phyloP scores from a whole-genome alignment of 2,797 vertebrate species.

The Microhierax caerulescens region DNA sequence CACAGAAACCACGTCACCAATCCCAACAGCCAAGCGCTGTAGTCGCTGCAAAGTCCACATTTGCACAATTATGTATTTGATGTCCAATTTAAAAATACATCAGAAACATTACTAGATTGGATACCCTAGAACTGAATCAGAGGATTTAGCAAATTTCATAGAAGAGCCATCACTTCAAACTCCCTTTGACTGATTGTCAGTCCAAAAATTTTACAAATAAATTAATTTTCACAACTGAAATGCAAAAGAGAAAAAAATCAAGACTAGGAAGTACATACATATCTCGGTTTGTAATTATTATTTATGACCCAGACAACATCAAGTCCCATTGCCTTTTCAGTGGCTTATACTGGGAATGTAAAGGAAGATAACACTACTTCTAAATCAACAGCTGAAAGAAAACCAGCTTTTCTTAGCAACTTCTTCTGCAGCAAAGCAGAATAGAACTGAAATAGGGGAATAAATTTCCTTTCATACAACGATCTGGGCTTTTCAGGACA shows the following conservation, averaged over 20 bases:
- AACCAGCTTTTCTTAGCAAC: not conserved
- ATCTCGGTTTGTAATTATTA: not conserved
- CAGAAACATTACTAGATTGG: too few species aligned
- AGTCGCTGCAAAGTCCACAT: not conserved
- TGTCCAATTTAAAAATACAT: not conserved
- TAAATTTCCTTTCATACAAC: not conserved
- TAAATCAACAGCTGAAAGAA: not conserved
- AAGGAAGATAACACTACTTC: not conserved
- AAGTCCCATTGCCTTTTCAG: not conserved
- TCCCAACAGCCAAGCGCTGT: not conserved
- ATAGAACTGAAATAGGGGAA: not conserved
- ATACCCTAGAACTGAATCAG: not conserved
- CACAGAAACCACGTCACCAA: rapidly evolving
- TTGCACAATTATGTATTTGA: not conserved
- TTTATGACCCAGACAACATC: not conserved
- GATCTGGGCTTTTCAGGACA: not conserved
- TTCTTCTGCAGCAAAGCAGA: not conserved
- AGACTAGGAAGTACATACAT: not conserved
- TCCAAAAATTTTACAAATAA: not conserved
- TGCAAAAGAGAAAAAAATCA: not conserved
- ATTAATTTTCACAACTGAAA: not conserved
- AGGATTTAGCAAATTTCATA: not conserved
- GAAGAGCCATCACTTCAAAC: not conserved
- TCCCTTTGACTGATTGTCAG: not conserved
- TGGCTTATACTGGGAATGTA: not conserved